A percentile compares a stretch with the other conserved stretches of the same genome.
These are phyloP conservation scores for Lepidocyrtoides sp. DNA, from an alignment of 2,888 invertebrate species.

Conservation along the genomic window DNA sequence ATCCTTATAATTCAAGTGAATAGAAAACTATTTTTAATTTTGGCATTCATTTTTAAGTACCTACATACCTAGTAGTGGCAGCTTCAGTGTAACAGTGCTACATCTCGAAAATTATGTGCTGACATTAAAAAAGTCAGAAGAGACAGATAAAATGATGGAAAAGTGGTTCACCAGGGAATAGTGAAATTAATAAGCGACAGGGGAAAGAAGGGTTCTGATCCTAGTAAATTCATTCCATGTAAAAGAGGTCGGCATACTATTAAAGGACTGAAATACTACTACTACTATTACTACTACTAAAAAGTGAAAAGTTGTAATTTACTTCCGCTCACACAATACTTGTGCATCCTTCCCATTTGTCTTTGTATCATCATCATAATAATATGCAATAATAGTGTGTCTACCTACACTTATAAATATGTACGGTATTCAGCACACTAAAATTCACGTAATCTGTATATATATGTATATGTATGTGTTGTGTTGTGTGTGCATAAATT, in stretches of 20 bases:
- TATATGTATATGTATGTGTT: too few species aligned
- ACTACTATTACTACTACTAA: not conserved
- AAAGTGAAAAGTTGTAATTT: slow-evolving; percentile 49
- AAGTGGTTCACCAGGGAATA: slow-evolving; percentile 63
- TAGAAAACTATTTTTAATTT: too few species aligned
- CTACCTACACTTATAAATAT: not conserved
- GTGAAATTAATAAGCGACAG: slow-evolving; percentile 73
- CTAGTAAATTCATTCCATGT: slow-evolving; percentile 7
- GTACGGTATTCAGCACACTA: not conserved
- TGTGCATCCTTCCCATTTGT: slow-evolving; percentile 24
- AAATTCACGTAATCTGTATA: not conserved
- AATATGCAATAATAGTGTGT: not conserved
- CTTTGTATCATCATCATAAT: not conserved
- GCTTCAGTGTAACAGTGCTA: too few species aligned
- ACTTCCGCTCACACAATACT: slow-evolving; percentile 14
- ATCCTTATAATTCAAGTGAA: too few species aligned
- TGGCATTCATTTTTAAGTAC: too few species aligned
- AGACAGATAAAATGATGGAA: slow-evolving; percentile 53
- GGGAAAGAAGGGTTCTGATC: slow-evolving; percentile 63
- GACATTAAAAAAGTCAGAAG: slow-evolving; percentile 20
- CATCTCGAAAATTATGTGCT: not conserved
- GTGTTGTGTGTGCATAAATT: slow-evolving; percentile 68
- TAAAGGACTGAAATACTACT: slow-evolving; percentile 11
- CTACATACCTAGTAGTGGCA: too few species aligned
- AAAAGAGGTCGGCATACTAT: not conserved